Evolutionary conservation across 2,797 vertebrate genomes (phyloP).

Genomic region (Megaceryle alcyon): DNA sequence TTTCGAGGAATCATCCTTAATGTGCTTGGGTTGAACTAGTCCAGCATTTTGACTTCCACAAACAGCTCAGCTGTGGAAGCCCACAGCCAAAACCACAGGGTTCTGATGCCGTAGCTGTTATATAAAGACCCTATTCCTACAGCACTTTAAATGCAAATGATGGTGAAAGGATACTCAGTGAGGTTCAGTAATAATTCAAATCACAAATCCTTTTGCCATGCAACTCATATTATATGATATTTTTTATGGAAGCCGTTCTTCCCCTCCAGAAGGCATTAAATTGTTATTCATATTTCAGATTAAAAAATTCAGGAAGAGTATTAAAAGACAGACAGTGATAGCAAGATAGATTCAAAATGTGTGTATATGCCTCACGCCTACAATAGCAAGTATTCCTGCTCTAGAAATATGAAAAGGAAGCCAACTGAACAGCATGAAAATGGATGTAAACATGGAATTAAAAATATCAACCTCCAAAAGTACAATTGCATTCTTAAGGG

Average conservation of each 20-base stretch:
- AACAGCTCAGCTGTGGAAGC: not conserved
- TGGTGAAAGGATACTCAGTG: slow-evolving; percentile 35
- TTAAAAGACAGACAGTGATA: slow-evolving; percentile 53
- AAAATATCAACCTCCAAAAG: slow-evolving; percentile 40
- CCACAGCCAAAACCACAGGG: not conserved
- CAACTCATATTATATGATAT: slow-evolving; percentile 53
- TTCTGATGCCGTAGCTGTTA: not conserved
- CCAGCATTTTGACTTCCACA: not conserved
- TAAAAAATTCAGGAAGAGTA: slow-evolving; percentile 66
- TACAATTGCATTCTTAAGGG: slow-evolving; percentile 41
- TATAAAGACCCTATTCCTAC: slow-evolving; percentile 42
- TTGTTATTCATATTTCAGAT: slow-evolving; percentile 74
- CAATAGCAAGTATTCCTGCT: not conserved
- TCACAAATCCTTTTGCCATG: slow-evolving; percentile 74
- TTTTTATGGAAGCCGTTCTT: slow-evolving; percentile 57
- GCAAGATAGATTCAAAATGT: slow-evolving; percentile 54
- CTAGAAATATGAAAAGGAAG: slow-evolving; percentile 43
- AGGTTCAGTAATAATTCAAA: slow-evolving; percentile 76
- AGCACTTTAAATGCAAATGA: slow-evolving; percentile 70
- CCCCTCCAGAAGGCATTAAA: slow-evolving; percentile 64
- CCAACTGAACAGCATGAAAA: slow-evolving; percentile 48
- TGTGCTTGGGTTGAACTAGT: not conserved
- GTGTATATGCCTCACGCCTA: not conserved
- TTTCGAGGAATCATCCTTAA: not conserved
- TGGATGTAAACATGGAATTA: slow-evolving; percentile 54